Percentiles rank a stretch among this genome's conserved stretches.
These are phyloP conservation scores for Egretta garzetta DNA, from an alignment of 2,113 vertebrate genomes.

Conservation along the genomic window DNA sequence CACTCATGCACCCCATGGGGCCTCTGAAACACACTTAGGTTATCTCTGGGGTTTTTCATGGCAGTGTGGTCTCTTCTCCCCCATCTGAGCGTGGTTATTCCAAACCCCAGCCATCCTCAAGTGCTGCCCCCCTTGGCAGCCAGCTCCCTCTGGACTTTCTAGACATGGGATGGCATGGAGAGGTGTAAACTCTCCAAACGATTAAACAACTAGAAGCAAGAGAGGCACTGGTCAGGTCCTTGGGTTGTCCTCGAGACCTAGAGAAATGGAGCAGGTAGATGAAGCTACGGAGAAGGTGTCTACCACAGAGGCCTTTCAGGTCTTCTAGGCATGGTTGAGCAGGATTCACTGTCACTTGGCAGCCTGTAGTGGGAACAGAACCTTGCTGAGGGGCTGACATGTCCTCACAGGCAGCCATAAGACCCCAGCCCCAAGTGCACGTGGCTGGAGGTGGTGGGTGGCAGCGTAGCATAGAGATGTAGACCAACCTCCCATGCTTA, in stretches of 20 bases:
- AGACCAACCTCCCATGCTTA: not conserved
- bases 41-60: not conserved
- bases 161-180: not conserved
- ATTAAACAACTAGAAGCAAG: not conserved
- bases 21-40: not conserved
- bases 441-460: not conserved
- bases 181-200: not conserved
- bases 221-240: not conserved
- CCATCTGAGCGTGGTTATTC: not conserved
- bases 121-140: not conserved
- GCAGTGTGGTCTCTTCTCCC: not conserved
- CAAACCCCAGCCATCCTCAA: not conserved
- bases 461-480: not conserved
- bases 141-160: not conserved
- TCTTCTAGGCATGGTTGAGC: not conserved
- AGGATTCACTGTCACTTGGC: not conserved
- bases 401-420: rapidly evolving
- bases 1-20: rapidly evolving
- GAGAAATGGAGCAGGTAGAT: not conserved
- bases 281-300: not conserved
- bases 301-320: not conserved
- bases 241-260: not conserved
- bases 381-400: not conserved
- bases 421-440: not conserved
- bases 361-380: not conserved